Percentiles rank a stretch among this genome's conserved stretches.
Conservation (phyloP, 2,113 vertebrate species). For the Oreocharis arfaki region DNA sequence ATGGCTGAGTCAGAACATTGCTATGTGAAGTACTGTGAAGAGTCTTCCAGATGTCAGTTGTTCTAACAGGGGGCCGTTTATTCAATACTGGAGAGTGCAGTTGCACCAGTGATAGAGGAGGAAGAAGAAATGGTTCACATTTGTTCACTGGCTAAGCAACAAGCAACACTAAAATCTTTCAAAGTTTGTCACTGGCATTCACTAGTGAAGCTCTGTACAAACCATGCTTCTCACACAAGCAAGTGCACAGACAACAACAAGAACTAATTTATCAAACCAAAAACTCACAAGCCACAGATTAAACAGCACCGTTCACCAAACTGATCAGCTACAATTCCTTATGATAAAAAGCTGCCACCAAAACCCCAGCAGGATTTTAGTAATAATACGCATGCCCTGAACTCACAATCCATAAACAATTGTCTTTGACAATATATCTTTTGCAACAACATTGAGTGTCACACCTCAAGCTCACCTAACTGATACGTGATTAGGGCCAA, state of each 20-base stretch:
- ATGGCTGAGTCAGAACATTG: constrained; percentile 51
- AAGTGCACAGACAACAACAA: neutral
- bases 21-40: constrained; percentile 44
- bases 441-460: neutral
- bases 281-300: neutral
- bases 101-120: neutral
- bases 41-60: constrained; percentile 53
- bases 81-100: neutral
- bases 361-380: neutral
- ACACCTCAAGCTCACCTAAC: neutral
- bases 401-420: neutral
- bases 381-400: neutral
- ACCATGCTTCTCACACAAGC: neutral
- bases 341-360: neutral
- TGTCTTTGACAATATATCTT: neutral
- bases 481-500: neutral
- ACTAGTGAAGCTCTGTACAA: neutral
- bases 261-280: neutral
- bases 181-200: neutral
- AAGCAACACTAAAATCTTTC: neutral
- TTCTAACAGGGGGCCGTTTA: constrained; percentile 49
- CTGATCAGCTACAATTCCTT: neutral
- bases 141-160: neutral
- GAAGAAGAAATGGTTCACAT: neutral
- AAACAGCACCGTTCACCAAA: neutral